Base-by-base conservation (phyloP, 2,797 vertebrate species). In the Protosalanx chinensis region DNA sequence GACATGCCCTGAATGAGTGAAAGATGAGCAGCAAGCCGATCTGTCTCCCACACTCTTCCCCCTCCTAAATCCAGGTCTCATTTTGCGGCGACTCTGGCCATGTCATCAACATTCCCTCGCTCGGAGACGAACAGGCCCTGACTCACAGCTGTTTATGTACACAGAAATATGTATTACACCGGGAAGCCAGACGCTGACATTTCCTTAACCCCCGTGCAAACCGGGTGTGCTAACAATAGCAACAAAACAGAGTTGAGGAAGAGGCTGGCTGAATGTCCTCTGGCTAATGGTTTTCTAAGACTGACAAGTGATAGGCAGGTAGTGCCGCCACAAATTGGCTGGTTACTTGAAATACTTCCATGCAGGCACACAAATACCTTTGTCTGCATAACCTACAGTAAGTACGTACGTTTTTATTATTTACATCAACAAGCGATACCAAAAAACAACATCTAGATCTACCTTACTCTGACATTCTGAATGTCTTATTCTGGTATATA, bases 61-160 rank as follows among this genome's bases (percentile, higher is more conserved):
- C 75, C 35, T 60, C 59, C 72, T 76, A 71, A 70, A 67, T 79
- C 78, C 71, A 29, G 63, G 67, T 73, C 76, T 77, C 75, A 20
- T 60, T 68, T 59, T 35, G 15, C 35, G 56, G 20, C 35, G 71
- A 77, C 73, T 74, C 70, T 58, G 68, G 76, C 65, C 33, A 68
- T 72, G 78, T 76, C 78, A 73, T 62, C 29, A 64, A 70, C 58
- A 56, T 56, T 56, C 46, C 65, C 51, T 61, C 37, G 49, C 27
- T 23, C 4, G 15, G 62, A 72, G 53, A 8, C 64, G 61, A 46
- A 46, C 8, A 70, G 67, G 77, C 41, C 69, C 30, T 20, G 61
- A 53, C 74, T 79, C 63, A 64, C 60, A 67, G 75, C 75, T 77
- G 73, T 78, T 82, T 82, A 84, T 78, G 79, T 77, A 73, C 70